Base-by-base conservation (phyloP, 2,888 invertebrate species). In the Bombyx huttoni region DNA sequence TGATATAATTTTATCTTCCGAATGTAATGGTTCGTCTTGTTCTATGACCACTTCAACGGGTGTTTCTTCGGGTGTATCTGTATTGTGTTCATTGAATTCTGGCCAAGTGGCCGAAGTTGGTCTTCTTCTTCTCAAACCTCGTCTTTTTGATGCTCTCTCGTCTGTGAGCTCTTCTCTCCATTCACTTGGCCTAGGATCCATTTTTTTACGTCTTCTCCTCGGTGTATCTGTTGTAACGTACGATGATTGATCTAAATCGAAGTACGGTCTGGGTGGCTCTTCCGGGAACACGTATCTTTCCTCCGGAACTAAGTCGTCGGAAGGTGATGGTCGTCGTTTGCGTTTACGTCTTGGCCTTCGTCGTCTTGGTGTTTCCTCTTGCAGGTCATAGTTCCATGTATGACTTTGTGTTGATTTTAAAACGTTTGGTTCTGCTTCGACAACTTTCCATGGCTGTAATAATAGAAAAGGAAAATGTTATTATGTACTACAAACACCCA, bases 271-370 rank as follows among this genome's bases (percentile, higher is more conserved):
- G 7, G 58, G 55, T 40, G 65, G 62, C 57, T 73, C 71, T 48
- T 78, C 74, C 9, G 65, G 60, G 52, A 69, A 67, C 35, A 63
- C 53, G 24, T 63, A 65, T 59, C 66, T 65, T 51, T 78, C 77
- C 54, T 68, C 65, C 24, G 69, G 61, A 48, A 63, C 61, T 8
- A 67, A 56, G 40, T 75, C 76, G 49, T 76, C 78, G 13, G 61
- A 57, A 8, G 68, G 57, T 6, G 58, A 53, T n/a, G 91, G 92
- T 49, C 91, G 85, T 53, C 91, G 85, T 75, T 91, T 92, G 53
- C 92, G 87, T 77, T 92, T 92, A 10, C 91, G 86, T 2, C 77
- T 77, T 9, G 81, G 67, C 58, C 90, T 76, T 46, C 90, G 77
- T 7, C 89, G 78, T 64, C 84, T 82, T 7, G 81, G 77, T 0